These are phyloP conservation scores for Dicycla oo DNA, from an alignment of 2,888 invertebrate species.

Conservation along the genomic window DNA sequence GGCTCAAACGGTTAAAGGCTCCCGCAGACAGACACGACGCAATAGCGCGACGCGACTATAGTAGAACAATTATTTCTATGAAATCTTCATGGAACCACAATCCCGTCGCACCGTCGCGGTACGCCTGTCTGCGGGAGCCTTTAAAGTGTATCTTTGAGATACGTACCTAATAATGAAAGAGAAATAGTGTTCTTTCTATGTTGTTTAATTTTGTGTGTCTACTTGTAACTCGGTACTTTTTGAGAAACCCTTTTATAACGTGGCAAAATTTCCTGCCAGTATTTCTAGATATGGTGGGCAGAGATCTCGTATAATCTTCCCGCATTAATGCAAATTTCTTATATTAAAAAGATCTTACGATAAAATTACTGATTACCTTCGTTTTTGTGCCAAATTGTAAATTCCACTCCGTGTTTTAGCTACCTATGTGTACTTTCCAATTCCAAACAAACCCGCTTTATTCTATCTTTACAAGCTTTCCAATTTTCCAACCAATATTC, in stretches of 20 bases:
- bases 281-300: not conserved
- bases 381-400: not conserved
- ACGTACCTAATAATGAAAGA: constrained; percentile 28
- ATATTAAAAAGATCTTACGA: too few species aligned
- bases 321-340: not conserved
- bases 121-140: too few species aligned
- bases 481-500: constrained; percentile 37
- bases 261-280: not conserved
- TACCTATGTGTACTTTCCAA: not conserved
- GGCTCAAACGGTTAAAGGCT: not conserved
- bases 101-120: too few species aligned
- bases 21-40: too few species aligned
- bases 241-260: not conserved
- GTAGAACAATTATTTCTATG: too few species aligned
- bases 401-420: not conserved
- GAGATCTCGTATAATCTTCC: not conserved
- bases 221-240: not conserved
- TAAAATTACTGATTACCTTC: too few species aligned
- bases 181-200: constrained; percentile 3
- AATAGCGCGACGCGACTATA: too few species aligned
- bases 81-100: too few species aligned
- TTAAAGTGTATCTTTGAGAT: constrained; percentile 2
- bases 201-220: constrained; percentile 6
- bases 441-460: constrained; percentile 14
- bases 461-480: constrained; percentile 26